A percentile compares a stretch with the other conserved stretches of the same genome.
phyloP scores from a whole-genome alignment of 2,888 invertebrate genomes.

The Dicranocentrus wangi region DNA sequence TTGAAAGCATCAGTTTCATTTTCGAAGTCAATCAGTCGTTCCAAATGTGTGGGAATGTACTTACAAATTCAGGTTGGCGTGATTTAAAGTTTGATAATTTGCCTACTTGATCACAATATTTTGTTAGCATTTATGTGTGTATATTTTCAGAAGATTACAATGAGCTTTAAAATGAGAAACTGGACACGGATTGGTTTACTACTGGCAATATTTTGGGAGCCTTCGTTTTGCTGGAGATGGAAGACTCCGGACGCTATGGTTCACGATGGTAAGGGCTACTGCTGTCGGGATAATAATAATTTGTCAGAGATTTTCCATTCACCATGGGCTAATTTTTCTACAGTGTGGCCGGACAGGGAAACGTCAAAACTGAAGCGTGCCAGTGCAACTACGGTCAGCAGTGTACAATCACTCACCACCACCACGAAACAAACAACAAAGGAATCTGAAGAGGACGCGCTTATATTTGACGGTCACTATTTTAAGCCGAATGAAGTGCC shows the following conservation, averaged over 20 bases:
- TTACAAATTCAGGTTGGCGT: too few species aligned
- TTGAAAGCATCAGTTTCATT: conserved; percentile 9
- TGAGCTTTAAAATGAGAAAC: background rate
- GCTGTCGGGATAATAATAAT: background rate
- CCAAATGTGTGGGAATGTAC: background rate
- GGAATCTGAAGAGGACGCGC: conserved; percentile 8
- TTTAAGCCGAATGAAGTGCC: conserved; percentile 45
- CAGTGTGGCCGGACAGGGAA: conserved; percentile 38
- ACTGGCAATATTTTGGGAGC: conserved; percentile 11
- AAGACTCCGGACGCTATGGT: conserved; percentile 33
- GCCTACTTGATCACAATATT: too few species aligned
- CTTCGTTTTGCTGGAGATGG: conserved; percentile 30
- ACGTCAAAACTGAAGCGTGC: conserved; percentile 34
- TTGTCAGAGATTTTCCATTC: conserved; percentile 9
- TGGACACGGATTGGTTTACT: background rate
- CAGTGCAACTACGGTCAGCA: background rate
- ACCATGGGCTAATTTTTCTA: too few species aligned
- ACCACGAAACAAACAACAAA: background rate
- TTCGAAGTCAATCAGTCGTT: conserved; percentile 20
- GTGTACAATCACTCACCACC: background rate
- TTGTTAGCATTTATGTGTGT: too few species aligned
- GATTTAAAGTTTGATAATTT: too few species aligned
- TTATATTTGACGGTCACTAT: conserved; percentile 44
- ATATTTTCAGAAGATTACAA: background rate
- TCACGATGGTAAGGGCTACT: conserved; percentile 24